Conservation (phyloP, 2,888 invertebrate genomes). For the Euspilapteryx auroguttella region DNA sequence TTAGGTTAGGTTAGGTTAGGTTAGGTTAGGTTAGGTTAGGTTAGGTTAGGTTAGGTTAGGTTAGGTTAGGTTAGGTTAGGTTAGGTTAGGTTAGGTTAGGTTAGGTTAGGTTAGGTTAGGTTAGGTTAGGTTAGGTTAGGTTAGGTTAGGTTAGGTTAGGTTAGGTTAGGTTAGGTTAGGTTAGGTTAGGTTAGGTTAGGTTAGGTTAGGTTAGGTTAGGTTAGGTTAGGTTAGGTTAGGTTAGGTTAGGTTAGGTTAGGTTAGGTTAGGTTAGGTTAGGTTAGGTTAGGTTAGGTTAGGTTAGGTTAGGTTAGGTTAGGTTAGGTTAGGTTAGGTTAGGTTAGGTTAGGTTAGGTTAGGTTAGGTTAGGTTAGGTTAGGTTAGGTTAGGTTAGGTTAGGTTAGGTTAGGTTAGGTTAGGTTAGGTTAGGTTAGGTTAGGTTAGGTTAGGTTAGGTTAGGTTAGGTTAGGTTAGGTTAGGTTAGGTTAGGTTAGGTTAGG, state of each 20-base stretch:
- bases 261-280: slow-evolving; percentile 5
- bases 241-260: slow-evolving; percentile 6
- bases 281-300: slow-evolving; percentile 4
- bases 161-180: slow-evolving; percentile 2
- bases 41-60: slow-evolving; percentile 4
- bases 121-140: slow-evolving; percentile 4
- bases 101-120: slow-evolving; percentile 4
- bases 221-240: slow-evolving; percentile 5
- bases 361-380: not conserved
- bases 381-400: slow-evolving; percentile 3
- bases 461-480: too few species aligned
- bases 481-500: too few species aligned
- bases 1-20: slow-evolving; percentile 4
- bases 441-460: too few species aligned
- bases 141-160: slow-evolving; percentile 4
- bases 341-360: too few species aligned
- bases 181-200: slow-evolving; percentile 2
- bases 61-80: slow-evolving; percentile 4
- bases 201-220: slow-evolving; percentile 1
- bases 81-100: slow-evolving; percentile 4
- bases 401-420: slow-evolving; percentile 4
- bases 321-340: slow-evolving; percentile 2
- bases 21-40: slow-evolving; percentile 4
- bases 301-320: slow-evolving; percentile 5
- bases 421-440: slow-evolving; percentile 2